Conservation (phyloP, 2,797 vertebrate species). For the Onychomys arenicola region DNA sequence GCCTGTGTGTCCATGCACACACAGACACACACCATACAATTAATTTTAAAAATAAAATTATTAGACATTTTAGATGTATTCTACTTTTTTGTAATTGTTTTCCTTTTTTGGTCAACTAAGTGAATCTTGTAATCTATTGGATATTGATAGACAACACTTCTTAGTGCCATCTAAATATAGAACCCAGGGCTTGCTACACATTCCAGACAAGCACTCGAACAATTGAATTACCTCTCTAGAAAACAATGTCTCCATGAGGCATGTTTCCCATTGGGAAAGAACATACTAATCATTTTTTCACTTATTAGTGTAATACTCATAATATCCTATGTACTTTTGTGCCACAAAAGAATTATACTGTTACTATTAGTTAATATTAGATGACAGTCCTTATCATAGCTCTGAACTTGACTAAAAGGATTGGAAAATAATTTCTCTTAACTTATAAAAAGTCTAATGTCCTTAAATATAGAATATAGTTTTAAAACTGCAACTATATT, state of each 20-base stretch:
- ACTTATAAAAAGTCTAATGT: background rate
- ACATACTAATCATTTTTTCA: rapidly evolving
- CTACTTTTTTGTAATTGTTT: background rate
- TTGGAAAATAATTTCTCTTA: conserved; percentile 9
- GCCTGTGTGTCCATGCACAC: no score
- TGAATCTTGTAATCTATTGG: background rate
- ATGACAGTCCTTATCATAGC: background rate
- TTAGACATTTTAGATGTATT: background rate
- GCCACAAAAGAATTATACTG: background rate
- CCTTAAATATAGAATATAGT: background rate
- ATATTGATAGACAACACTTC: background rate
- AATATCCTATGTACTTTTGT: background rate
- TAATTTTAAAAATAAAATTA: background rate
- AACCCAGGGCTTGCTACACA: background rate
- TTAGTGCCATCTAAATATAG: background rate
- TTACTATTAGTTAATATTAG: background rate
- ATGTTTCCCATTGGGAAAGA: background rate
- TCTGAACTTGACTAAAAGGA: background rate
- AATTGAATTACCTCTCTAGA: background rate
- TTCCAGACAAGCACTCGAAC: background rate
- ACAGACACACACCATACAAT: background rate
- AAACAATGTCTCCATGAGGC: background rate
- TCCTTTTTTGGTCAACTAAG: background rate
- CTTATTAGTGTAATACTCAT: background rate
- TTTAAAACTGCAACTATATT: conserved; percentile 1